A percentile compares a stretch with the other conserved stretches of the same genome.
Evolutionary conservation across 1,140 invertebrate genomes (phyloP).

Genomic region (Heterodera schachtii): DNA sequence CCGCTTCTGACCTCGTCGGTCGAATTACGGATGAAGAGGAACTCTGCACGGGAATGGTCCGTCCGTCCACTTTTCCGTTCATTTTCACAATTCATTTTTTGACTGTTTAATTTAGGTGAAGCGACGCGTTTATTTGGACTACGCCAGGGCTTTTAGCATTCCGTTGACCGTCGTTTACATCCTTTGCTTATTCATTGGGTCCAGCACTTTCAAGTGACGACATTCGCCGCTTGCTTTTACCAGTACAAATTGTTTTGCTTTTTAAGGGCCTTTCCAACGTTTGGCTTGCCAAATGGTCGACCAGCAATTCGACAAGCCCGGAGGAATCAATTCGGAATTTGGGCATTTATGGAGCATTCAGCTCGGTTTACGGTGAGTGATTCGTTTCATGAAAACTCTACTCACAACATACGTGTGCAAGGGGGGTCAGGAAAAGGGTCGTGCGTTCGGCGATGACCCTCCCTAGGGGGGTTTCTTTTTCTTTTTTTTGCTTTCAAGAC

Average conservation of each 20-base stretch:
- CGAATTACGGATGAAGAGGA: constrained; percentile 34
- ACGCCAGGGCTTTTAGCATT: constrained; percentile 31
- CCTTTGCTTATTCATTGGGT: constrained; percentile 19
- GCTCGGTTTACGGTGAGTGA: background rate
- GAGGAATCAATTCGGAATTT: constrained; percentile 17
- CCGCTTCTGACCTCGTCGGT: constrained; percentile 13
- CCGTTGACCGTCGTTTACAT: constrained; percentile 27
- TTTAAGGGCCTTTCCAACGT: constrained; percentile 25
- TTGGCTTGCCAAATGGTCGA: constrained; percentile 45
- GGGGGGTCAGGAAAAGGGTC: no score
- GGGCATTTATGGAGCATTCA: constrained; percentile 30
- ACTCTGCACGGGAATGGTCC: constrained; percentile 31
- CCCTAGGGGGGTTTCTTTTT: no score
- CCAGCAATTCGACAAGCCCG: constrained; percentile 3
- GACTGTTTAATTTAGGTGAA: constrained; percentile 26
- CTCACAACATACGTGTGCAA: no score
- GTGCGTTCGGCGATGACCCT: no score
- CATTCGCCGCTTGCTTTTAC: background rate
- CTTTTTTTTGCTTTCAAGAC: no score
- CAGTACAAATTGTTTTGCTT: background rate
- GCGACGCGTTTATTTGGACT: constrained; percentile 34
- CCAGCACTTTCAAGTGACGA: constrained; percentile 25
- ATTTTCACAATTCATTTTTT: background rate
- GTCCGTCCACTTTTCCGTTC: background rate
- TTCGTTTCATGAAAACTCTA: background rate